Evolutionary conservation across 2,888 invertebrate genomes (phyloP), one percentile per base, ranked within the genome.

Genomic region (Trichogramma evanescens): DNA sequence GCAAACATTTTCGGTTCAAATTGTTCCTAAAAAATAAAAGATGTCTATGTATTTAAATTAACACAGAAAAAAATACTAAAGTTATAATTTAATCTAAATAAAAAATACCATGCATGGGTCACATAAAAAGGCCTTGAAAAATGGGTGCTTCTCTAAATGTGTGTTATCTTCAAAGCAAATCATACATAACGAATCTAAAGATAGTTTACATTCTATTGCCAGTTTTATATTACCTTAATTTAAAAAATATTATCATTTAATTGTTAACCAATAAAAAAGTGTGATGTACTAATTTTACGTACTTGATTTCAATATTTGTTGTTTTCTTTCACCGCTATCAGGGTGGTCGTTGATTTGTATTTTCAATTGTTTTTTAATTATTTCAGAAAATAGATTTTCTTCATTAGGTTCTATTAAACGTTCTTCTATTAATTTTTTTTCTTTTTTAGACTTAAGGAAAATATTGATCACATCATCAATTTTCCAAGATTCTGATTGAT

Each of bases 81-180:
- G 26, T 26, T 26, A 43, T 9, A 7, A 52, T 9, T 51, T 39
- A 39, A 54, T 6, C 40, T 39, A 53, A 44, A 40, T 51, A 39
- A 43, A 48, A 42, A 6, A 59, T 70, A 77, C 78, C 71, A 70
- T 68, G 56, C 78, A 78, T 50, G 69, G 63, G n/a, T 62, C 63
- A 65, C 78, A 78, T n/a, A 78, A 62, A 5, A 67, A 66, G 42
- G 73, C 78, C 6, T 68, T 58, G 63, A 78, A 77, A 51, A 74
- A 71, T 5, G 78, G 78, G 69, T 78, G 78, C 3, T 72, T 69
- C 13, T 69, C 65, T 6, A 63, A 63, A 8, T 43, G 52, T 6
- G 59, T 44, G 44, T 63, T 55, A 4, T 56, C 50, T 40, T 67
- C 58, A 39, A 75, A 60, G 60, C 76, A 76, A 55, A 70, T 71